These are phyloP conservation scores for Scaptomyza montana DNA, from an alignment of 1,140 invertebrate genomes.

Conservation along the genomic window DNA sequence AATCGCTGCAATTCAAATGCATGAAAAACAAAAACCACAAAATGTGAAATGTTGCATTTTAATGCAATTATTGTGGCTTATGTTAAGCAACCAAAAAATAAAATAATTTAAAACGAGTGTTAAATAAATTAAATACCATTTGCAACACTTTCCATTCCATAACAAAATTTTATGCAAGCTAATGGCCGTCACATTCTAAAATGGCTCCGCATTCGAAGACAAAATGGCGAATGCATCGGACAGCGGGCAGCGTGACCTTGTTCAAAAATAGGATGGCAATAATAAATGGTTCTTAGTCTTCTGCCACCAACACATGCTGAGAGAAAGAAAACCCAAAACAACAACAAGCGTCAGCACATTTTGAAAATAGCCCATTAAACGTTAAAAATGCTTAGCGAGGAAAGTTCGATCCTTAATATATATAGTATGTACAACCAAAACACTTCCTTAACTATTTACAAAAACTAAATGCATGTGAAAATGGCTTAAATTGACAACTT, in stretches of 20 bases:
- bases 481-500: constrained; percentile 34
- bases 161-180: constrained; percentile 31
- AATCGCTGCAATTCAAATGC: constrained; percentile 32
- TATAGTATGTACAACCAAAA: too few species aligned
- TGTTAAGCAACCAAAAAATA: constrained; percentile 9
- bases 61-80: constrained; percentile 5
- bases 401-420: too few species aligned
- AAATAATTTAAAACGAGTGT: constrained; percentile 10
- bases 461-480: not conserved
- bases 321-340: not conserved
- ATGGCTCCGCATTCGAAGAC: constrained; percentile 10
- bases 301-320: constrained; percentile 56
- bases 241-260: constrained; percentile 46
- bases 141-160: constrained; percentile 18
- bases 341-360: constrained; percentile 16
- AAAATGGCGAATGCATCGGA: constrained; percentile 19
- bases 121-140: constrained; percentile 25
- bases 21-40: constrained; percentile 21
- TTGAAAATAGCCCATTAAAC: not conserved
- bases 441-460: too few species aligned
- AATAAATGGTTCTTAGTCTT: constrained; percentile 50
- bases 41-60: constrained; percentile 7
- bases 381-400: not conserved
- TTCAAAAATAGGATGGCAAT: constrained; percentile 32
- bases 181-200: constrained; percentile 41